Conservation (phyloP, 92 coral and sea anemone genomes). For the Palythoa heliodiscus region DNA sequence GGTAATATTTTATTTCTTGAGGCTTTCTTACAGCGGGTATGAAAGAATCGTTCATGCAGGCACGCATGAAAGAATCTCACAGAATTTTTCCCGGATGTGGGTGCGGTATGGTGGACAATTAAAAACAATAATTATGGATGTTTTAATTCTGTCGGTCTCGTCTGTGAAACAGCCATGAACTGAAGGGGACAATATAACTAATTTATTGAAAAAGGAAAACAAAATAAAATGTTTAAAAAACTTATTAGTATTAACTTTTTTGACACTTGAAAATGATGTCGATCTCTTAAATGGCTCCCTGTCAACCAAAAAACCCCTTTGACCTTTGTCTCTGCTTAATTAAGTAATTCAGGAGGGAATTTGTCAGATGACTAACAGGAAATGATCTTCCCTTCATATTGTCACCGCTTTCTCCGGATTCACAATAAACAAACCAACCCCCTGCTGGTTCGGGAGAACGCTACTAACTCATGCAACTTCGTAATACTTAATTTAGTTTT, state of each 20-base stretch:
- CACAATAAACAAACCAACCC: conserved; percentile 23
- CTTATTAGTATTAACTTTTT: background rate
- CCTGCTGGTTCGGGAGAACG: conserved; percentile 14
- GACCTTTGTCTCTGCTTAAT: background rate
- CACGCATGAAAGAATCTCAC: background rate
- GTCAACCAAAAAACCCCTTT: background rate
- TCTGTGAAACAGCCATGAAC: background rate
- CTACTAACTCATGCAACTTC: conserved; percentile 4
- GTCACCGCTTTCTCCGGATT: conserved; percentile 21
- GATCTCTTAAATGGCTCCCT: too few relatives aligned
- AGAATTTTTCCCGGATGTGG: conserved; percentile 33
- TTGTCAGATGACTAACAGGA: conserved; percentile 36
- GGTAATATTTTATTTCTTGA: too few relatives aligned
- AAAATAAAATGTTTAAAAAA: background rate
- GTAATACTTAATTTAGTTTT: background rate
- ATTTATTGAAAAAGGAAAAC: background rate
- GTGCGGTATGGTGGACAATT: conserved; percentile 23
- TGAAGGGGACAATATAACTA: conserved; percentile 18
- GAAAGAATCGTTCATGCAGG: background rate
- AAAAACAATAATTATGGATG: conserved; percentile 25
- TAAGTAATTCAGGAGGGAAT: conserved; percentile 15
- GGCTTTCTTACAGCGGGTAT: background rate
- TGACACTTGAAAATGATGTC: background rate
- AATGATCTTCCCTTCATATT: conserved; percentile 39
- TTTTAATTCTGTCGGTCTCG: conserved; percentile 17